Percentiles rank a stretch among this genome's conserved stretches.
These are phyloP conservation scores for Sebastes cheni DNA, from an alignment of 2,797 vertebrate genomes.

Conservation along the genomic window DNA sequence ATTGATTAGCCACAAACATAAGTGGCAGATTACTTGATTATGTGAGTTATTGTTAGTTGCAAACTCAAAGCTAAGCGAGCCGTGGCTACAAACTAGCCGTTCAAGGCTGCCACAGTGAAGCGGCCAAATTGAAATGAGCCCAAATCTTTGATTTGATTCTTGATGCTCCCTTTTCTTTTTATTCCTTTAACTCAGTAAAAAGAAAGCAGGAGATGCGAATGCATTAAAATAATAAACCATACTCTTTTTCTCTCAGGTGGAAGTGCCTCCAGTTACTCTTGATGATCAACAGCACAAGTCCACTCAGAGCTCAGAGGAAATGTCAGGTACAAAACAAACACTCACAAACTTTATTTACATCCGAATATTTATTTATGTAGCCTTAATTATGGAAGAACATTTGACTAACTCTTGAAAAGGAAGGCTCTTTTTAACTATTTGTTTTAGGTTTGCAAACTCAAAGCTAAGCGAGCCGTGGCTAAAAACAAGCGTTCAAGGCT, in stretches of 20 bases:
- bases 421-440: too few relatives aligned
- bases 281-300: not conserved
- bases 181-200: not conserved
- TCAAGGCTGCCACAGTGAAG: not conserved
- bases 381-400: not conserved
- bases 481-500: not conserved
- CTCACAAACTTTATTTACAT: not conserved
- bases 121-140: not conserved
- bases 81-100: not conserved
- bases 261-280: not conserved
- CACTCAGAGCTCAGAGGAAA: not conserved
- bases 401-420: not conserved
- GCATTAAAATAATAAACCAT: not conserved
- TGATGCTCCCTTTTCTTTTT: not conserved
- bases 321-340: not conserved
- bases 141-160: not conserved
- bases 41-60: not conserved
- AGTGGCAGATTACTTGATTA: not conserved
- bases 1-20: not conserved
- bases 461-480: not conserved
- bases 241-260: not conserved
- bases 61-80: not conserved
- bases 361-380: not conserved
- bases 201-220: not conserved
- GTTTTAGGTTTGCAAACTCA: not conserved